Conservation (phyloP, 2,888 invertebrate genomes). For the Deilephila elpenor region DNA sequence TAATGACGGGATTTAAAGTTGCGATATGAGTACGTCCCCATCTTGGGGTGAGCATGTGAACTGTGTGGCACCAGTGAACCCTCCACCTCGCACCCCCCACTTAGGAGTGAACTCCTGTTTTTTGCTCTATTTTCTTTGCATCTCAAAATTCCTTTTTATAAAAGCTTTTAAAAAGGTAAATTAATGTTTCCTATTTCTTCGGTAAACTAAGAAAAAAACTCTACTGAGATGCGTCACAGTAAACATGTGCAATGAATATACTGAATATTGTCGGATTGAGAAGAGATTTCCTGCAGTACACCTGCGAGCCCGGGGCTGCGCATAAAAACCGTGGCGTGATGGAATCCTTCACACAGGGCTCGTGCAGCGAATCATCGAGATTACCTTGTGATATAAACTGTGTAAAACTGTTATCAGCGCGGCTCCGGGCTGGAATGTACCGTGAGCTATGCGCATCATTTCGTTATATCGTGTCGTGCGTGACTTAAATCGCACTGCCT, state of each 20-base stretch:
- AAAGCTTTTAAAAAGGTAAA: background rate
- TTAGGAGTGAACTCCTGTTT: no score
- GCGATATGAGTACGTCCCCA: no score
- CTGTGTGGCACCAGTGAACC: no score
- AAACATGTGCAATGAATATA: background rate
- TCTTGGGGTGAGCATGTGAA: no score
- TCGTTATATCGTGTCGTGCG: background rate
- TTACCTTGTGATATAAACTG: background rate
- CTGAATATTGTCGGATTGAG: background rate
- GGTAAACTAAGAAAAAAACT: background rate
- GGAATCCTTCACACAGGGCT: background rate
- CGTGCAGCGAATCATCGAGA: conserved; percentile 22
- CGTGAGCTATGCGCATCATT: background rate
- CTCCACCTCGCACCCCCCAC: no score
- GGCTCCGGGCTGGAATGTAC: background rate
- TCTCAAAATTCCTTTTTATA: no score
- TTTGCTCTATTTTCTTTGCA: no score
- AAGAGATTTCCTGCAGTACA: background rate
- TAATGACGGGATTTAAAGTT: no score
- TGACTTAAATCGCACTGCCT: background rate
- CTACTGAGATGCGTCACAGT: background rate
- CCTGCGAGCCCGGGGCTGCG: conserved; percentile 10
- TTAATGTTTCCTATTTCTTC: background rate
- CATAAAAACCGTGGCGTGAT: conserved; percentile 8
- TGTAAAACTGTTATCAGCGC: background rate